Evolutionary conservation across 2,113 vertebrate genomes (phyloP), one percentile per base, ranked within the genome.

Genomic region (Pelusios castaneus): DNA sequence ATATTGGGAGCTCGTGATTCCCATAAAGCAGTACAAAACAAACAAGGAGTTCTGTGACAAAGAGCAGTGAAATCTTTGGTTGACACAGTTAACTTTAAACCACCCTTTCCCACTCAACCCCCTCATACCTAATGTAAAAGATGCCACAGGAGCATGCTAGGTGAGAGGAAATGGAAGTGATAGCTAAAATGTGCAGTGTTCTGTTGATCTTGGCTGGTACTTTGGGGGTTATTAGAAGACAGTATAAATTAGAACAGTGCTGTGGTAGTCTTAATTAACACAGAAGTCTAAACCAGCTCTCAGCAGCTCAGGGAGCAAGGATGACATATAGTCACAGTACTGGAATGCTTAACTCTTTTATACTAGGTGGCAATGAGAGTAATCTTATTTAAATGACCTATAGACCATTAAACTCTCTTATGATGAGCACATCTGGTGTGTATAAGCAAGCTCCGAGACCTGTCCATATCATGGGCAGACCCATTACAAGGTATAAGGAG

Each of bases 1-100:
- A 84, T 93, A 82, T 31, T 82, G 63, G 52, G 81, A 92, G 60
- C 58, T 83, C 90, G 27, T 41, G 55, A 43, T 13, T 80, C 21
- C 7, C 94, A 84, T 55, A 38, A 22, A 85, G 45, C 45, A 88
- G 8, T 22, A n/a, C n/a, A n/a, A n/a, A n/a, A n/a, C n/a, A n/a
- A n/a, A n/a, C n/a, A n/a, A n/a, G n/a, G n/a, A n/a, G n/a, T n/a
- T n/a, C n/a, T n/a, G n/a, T n/a, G n/a, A n/a, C n/a, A n/a, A n/a
- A n/a, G 25, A 85, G 45, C 45, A 88, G 8, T 22, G n/a, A 70
- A 31, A 21, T 9, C 67, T 25, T 27, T 88, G 60, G 4, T 13
- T 63, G 60, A 63, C 60, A n/a, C 7, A 63, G 34, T 63, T 29
- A 63, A 31, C 34, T n/a, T 31, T 19, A 63, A 34, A n/a, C 27